phyloP scores from a whole-genome alignment of 2,888 invertebrate species.

The Ryuthela nishihirai region DNA sequence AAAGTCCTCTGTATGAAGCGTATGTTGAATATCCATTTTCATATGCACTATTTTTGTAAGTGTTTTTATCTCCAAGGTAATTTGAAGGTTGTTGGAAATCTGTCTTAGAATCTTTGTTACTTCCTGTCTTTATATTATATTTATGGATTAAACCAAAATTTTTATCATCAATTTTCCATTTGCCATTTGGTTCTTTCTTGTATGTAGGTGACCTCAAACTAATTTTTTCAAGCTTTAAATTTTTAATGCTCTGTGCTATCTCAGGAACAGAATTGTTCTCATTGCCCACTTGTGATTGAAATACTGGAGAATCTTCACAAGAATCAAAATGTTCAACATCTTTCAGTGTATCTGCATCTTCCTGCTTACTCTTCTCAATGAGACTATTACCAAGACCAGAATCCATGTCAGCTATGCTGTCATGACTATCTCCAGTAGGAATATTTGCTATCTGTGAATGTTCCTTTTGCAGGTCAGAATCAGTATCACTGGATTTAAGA shows the following conservation, averaged over 20 bases:
- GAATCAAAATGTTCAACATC: slow-evolving; percentile 34
- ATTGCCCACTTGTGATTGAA: no score
- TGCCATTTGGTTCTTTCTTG: slow-evolving; percentile 28
- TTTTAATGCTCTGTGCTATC: no score
- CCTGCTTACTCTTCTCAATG: slow-evolving; percentile 29
- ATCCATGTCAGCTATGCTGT: slow-evolving; percentile 27
- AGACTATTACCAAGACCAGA: slow-evolving; percentile 33
- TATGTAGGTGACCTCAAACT: slow-evolving; percentile 22
- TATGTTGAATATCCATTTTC: slow-evolving; percentile 34
- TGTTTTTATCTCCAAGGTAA: slow-evolving; percentile 24
- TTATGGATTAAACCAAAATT: slow-evolving; percentile 27
- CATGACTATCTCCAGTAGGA: slow-evolving; percentile 14
- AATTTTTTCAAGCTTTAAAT: no score
- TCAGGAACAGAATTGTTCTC: no score
- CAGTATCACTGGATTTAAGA: not conserved
- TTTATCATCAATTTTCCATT: slow-evolving; percentile 33
- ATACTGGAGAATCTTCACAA: slow-evolving; percentile 16
- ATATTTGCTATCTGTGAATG: not conserved
- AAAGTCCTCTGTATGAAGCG: slow-evolving; percentile 31
- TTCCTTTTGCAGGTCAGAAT: not conserved
- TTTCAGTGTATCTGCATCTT: slow-evolving; percentile 34
- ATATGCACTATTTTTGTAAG: slow-evolving; percentile 30
- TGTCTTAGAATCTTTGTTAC: no score
- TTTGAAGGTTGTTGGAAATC: no score
- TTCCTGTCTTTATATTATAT: no score